Percentiles rank a stretch among this genome's conserved stretches.
Evolutionary conservation across 2,113 vertebrate species (phyloP).

Genomic region (Macheiramphus alcinus): DNA sequence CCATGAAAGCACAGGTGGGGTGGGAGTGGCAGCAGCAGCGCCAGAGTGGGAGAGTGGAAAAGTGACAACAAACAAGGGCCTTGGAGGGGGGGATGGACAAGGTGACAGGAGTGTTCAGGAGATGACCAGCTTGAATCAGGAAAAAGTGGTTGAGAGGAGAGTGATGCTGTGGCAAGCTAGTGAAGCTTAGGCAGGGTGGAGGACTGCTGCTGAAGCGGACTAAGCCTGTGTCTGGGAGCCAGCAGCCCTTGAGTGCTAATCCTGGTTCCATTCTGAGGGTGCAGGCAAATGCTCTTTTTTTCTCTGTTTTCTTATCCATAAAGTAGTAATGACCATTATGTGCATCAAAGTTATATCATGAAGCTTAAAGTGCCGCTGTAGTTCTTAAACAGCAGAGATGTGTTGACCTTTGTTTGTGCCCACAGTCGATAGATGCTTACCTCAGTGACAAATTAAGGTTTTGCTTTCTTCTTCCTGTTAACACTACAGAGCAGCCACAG

Average conservation of each 20-base stretch:
- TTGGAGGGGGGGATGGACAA: neutral
- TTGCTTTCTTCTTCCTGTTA: constrained; percentile 23
- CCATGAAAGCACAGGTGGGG: neutral
- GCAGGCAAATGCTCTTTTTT: neutral
- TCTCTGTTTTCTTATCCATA: neutral
- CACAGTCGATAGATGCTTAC: neutral
- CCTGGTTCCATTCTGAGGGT: neutral
- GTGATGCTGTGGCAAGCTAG: neutral
- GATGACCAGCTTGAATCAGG: neutral
- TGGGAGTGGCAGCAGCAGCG: neutral
- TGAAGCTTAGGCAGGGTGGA: neutral
- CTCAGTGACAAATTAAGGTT: neutral
- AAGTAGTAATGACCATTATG: neutral
- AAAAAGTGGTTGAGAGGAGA: neutral
- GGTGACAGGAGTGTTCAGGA: neutral
- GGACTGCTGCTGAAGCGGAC: neutral
- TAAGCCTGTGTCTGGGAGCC: neutral
- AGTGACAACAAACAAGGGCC: neutral
- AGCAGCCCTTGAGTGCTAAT: neutral
- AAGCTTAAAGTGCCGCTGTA: neutral
- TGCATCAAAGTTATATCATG: neutral
- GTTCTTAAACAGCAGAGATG: neutral
- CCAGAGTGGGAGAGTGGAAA: neutral
- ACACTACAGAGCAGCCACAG: neutral
- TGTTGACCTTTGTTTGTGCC: neutral